Percentiles rank a stretch among this genome's conserved stretches.
These are phyloP conservation scores for Hypselothyrea guttata DNA, from an alignment of 2,888 invertebrate genomes.

Conservation along the genomic window DNA sequence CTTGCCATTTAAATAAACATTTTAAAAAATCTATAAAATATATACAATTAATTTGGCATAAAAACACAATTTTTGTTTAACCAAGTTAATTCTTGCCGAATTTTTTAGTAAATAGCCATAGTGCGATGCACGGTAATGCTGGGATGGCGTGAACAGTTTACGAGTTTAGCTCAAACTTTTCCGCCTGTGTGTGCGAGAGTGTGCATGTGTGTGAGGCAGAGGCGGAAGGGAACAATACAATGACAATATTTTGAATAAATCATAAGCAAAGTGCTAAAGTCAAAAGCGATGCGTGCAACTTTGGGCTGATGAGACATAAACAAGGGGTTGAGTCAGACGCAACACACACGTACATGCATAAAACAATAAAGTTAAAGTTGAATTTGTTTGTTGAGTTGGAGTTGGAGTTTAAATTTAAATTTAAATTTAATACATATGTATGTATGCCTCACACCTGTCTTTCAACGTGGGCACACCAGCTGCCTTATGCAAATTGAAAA, in stretches of 20 bases:
- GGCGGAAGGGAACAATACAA: constrained; percentile 35
- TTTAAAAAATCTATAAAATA: too few species aligned
- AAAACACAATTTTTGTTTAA: too few species aligned
- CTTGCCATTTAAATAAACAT: too few species aligned
- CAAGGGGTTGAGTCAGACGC: constrained; percentile 2
- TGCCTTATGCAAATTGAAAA: constrained; percentile 69
- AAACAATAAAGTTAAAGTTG: neutral
- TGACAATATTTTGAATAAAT: constrained; percentile 73
- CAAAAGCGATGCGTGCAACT: constrained; percentile 44
- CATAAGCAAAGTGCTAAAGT: constrained; percentile 51
- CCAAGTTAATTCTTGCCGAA: too few species aligned
- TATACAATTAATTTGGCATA: too few species aligned
- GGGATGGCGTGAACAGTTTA: constrained; percentile 45
- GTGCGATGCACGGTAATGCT: constrained; percentile 10
- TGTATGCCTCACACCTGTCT: constrained; percentile 13
- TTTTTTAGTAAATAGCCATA: too few species aligned
- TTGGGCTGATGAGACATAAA: constrained; percentile 34
- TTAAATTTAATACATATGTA: constrained; percentile 25
- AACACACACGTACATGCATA: neutral
- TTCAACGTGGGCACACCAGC: constrained; percentile 37
- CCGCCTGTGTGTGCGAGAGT: constrained; percentile 19
- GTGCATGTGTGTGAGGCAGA: neutral
- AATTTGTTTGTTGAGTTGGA: too few species aligned
- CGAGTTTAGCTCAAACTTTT: constrained; percentile 55
- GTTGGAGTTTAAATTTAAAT: too few species aligned